These are phyloP conservation scores for Rosalia funebris DNA, from an alignment of 2,888 invertebrate species.

Conservation along the genomic window DNA sequence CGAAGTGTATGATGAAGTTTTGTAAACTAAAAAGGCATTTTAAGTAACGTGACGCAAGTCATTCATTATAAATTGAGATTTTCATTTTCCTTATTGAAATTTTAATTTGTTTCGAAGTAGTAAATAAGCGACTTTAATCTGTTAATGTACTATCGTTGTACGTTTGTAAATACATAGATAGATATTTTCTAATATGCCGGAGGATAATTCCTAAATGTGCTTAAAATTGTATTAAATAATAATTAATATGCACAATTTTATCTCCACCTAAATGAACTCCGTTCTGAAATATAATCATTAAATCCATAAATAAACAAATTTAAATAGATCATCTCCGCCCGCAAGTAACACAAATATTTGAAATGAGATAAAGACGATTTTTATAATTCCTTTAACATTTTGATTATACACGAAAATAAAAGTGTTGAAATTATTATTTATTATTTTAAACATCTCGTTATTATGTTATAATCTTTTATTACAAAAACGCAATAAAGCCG, in stretches of 20 bases:
- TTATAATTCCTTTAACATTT: constrained; percentile 25
- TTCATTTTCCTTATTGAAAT: no score
- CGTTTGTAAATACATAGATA: no score
- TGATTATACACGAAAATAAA: constrained; percentile 26
- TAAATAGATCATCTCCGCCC: constrained; percentile 35
- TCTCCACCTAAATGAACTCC: constrained; percentile 29
- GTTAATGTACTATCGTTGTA: background rate
- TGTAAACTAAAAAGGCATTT: no score
- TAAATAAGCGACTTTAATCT: background rate
- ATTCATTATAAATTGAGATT: no score
- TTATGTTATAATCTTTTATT: background rate
- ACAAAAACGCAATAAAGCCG: background rate
- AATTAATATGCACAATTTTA: constrained; percentile 31
- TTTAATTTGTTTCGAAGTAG: background rate
- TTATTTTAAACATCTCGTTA: constrained; percentile 12
- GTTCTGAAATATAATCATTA: constrained; percentile 28
- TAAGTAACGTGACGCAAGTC: no score
- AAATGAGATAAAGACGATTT: constrained; percentile 27
- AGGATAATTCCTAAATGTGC: constrained; percentile 3
- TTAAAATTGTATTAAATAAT: constrained; percentile 18
- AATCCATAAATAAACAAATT: constrained; percentile 33
- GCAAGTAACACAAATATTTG: constrained; percentile 28
- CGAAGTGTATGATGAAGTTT: no score
- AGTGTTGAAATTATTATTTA: constrained; percentile 24
- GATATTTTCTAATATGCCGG: background rate